Evolutionary conservation across 2,888 invertebrate genomes (phyloP).

Genomic region (Buathra laborator): DNA sequence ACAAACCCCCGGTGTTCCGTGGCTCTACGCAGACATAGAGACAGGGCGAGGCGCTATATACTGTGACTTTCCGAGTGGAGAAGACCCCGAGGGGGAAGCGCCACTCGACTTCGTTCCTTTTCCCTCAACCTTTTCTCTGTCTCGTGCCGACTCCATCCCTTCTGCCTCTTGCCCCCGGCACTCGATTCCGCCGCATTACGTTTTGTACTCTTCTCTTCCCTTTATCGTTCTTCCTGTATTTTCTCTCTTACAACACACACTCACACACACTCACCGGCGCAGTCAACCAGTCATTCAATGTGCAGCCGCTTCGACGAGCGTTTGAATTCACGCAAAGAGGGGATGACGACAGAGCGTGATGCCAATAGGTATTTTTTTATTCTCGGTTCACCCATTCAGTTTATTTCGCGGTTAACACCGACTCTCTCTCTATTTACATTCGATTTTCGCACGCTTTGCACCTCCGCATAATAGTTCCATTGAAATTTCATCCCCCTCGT

Average conservation of each 20-base stretch:
- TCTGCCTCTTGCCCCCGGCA: conserved; percentile 72
- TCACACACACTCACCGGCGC: background rate
- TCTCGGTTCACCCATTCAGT: conserved; percentile 28
- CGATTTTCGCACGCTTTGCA: conserved; percentile 54
- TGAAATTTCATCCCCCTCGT: conserved; percentile 4
- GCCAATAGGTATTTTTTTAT: conserved; percentile 9
- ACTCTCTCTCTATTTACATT: conserved; percentile 53
- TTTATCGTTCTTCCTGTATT: background rate
- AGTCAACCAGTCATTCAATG: conserved; percentile 55
- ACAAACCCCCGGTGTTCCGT: conserved; percentile 40
- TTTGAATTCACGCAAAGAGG: conserved; percentile 30
- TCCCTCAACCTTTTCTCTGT: conserved; percentile 49
- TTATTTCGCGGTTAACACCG: conserved; percentile 49
- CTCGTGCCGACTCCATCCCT: conserved; percentile 64
- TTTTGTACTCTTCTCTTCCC: conserved; percentile 52
- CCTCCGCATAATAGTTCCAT: conserved; percentile 50
- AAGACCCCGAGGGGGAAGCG: conserved; percentile 59
- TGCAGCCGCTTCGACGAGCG: conserved; percentile 59
- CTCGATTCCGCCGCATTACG: conserved; percentile 83
- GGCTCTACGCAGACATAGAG: background rate
- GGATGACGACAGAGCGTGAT: conserved; percentile 4
- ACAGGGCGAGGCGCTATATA: conserved; percentile 11
- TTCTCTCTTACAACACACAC: conserved; percentile 26
- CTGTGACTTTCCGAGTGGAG: conserved; percentile 56
- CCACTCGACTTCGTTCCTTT: conserved; percentile 65